Percentiles rank a stretch among this genome's conserved stretches.
phyloP scores from a whole-genome alignment of 2,888 invertebrate species.

The Germaria angustata region DNA sequence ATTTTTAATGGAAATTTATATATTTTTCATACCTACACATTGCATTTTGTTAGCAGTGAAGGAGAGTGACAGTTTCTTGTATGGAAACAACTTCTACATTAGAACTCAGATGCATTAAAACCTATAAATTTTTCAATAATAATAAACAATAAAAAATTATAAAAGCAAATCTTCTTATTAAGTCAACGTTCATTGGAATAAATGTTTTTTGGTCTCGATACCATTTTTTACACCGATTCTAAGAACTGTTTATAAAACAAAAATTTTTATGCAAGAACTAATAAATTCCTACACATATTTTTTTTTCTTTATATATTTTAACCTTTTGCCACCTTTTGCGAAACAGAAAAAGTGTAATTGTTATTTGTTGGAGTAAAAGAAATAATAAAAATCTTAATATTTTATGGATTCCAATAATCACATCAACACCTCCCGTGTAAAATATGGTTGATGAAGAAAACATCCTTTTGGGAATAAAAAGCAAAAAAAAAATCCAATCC shows the following conservation, averaged over 20 bases:
- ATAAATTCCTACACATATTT: not conserved
- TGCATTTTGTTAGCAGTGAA: too few species aligned
- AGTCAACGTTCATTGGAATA: too few species aligned
- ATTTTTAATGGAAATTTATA: too few species aligned
- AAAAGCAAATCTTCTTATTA: too few species aligned
- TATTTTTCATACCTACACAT: too few species aligned
- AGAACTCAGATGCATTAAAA: not conserved
- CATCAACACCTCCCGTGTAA: conserved; percentile 58
- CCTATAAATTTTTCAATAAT: not conserved
- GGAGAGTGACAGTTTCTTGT: too few species aligned
- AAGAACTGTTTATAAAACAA: not conserved
- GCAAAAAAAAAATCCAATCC: not conserved
- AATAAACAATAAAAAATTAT: too few species aligned
- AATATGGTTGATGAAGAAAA: conserved; percentile 9
- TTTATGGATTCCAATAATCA: conserved; percentile 52
- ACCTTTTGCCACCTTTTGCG: conserved; percentile 12
- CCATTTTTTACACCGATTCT: not conserved
- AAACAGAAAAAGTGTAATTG: conserved; percentile 2
- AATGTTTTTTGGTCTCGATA: not conserved
- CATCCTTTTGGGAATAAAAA: not conserved
- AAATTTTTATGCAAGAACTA: not conserved
- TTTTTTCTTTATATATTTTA: conserved; percentile 3
- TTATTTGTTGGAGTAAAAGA: conserved; percentile 17
- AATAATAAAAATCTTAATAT: conserved; percentile 16
- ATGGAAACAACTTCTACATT: too few species aligned